Evolutionary conservation across 2,113 vertebrate species (phyloP).

Genomic region (Chloropsis hardwickii): DNA sequence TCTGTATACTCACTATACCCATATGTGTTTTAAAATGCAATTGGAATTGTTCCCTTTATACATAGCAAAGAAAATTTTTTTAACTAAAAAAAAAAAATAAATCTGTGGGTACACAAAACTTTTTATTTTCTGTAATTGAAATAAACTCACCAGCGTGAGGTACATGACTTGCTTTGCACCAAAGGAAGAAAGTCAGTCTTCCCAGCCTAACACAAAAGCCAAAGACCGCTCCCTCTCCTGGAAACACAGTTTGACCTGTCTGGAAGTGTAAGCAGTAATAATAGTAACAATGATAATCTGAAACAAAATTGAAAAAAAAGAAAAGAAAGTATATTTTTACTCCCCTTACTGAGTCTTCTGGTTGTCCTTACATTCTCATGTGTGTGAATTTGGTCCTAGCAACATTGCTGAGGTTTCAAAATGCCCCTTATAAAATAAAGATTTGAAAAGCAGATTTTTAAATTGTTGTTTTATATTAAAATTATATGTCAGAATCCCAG

Average conservation of each 20-base stretch:
- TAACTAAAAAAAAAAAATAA: background rate
- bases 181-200: background rate
- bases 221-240: background rate
- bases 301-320: background rate
- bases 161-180: background rate
- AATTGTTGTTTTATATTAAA: background rate
- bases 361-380: no score
- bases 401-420: background rate
- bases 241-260: background rate
- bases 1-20: background rate
- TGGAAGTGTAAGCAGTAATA: background rate
- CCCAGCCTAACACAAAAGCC: background rate
- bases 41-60: background rate
- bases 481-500: background rate
- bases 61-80: background rate
- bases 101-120: background rate
- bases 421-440: background rate
- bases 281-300: background rate
- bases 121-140: background rate
- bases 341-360: background rate
- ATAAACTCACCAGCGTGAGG: background rate
- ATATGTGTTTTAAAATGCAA: background rate
- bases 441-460: fast-evolving
- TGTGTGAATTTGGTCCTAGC: background rate
- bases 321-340: background rate